These are phyloP conservation scores for Ichneumoninae sp. DNA, from an alignment of 2,888 invertebrate species.

Conservation along the genomic window DNA sequence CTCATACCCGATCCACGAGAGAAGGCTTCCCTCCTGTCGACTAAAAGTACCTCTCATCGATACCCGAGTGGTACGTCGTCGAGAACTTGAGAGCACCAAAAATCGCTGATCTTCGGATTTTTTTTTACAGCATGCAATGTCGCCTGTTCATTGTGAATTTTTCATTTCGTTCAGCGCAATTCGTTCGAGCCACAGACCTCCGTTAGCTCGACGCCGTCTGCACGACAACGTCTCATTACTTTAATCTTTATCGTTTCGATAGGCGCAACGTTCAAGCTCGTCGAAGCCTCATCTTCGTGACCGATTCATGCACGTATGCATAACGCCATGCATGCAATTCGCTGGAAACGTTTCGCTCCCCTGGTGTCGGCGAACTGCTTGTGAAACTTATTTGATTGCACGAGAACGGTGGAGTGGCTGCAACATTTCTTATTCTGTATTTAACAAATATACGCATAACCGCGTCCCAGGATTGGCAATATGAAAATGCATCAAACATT, in stretches of 20 bases:
- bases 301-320: neutral
- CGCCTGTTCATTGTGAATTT: neutral
- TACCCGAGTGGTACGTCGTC: conserved; percentile 10
- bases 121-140: conserved; percentile 1
- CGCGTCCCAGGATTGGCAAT: neutral
- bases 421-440: neutral
- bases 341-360: neutral
- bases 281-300: neutral
- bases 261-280: neutral
- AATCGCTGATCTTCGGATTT: conserved; percentile 7
- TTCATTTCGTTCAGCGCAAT: neutral
- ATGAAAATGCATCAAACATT: conserved; percentile 23
- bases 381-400: neutral
- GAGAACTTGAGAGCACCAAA: conserved; percentile 11
- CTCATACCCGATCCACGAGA: neutral
- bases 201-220: neutral
- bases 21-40: neutral
- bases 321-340: conserved; percentile 2
- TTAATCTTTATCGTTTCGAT: neutral
- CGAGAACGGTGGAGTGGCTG: neutral
- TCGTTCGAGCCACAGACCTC: neutral
- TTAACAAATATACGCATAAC: neutral
- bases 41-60: conserved; percentile 1
- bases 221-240: neutral
- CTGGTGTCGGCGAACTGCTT: conserved; percentile 2